Base-by-base conservation (phyloP, 2,888 invertebrate species). In the Syritta pipiens region DNA sequence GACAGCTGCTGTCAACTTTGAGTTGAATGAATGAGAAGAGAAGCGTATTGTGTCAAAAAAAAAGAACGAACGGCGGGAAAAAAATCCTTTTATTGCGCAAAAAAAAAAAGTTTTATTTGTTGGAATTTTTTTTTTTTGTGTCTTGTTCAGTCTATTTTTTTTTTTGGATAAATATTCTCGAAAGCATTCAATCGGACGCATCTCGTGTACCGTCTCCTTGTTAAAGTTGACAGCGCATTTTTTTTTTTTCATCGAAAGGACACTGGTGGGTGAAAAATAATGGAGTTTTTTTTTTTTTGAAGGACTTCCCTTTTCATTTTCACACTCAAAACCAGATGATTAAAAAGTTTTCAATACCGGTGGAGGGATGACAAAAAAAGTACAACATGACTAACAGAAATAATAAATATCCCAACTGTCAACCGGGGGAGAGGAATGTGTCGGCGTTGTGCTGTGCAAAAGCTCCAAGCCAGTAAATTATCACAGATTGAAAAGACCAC, bases 1-100 rank as follows among this genome's bases (percentile, higher is more conserved):
- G 71, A 77, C 77, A 77, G 68, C 62, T 32, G 55, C 77, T 77
- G 77, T 77, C 59, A 77, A 57, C 59, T 77, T 71, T 77, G 76
- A 71, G 59, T 59, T 35, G 53, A 65, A 59, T 71, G 65, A 65
- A 71, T 40, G 35, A 63, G 63, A 44, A 46, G 2, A 22, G 12
- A 12, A 12, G 20, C 42, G 20, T 59, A 32, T 65, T 55, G 24
- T 65, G 4, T 51, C 9, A 42, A 19, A 51, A 24, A 19, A 19
- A 26, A 20, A 10, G 22, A 46, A 59, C 22, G 3, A 37, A n/a
- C n/a, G n/a, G n/a, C n/a, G 3, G 24, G 10, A n/a, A 49, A 30
- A 48, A 63, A 51, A 59, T 53, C 28, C 59, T 19, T 46, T 44
- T 51, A 57, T 42, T 57, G 48, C 24, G 6, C 7, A 9, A 19